A percentile compares a stretch with the other conserved stretches of the same genome.
These are phyloP conservation scores for Cryptocephalus primarius DNA, from an alignment of 2,888 invertebrate genomes.

Conservation along the genomic window DNA sequence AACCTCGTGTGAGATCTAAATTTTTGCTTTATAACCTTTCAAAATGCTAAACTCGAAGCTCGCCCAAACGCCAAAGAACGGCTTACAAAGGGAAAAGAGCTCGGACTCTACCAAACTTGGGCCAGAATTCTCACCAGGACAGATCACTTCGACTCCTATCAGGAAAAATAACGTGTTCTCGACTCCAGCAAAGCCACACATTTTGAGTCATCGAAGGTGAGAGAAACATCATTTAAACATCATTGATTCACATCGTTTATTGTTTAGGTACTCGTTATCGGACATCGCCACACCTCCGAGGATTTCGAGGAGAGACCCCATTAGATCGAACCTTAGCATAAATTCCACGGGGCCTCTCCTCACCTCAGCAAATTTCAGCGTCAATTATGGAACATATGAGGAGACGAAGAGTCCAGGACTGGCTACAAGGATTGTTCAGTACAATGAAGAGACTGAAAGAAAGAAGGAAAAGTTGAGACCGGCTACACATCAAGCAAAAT, in stretches of 20 bases:
- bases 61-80: too few relatives aligned
- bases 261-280: conserved; percentile 22
- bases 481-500: conserved; percentile 32
- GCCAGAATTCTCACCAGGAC: background rate
- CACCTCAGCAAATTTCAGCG: conserved; percentile 38
- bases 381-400: conserved; percentile 38
- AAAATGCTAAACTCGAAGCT: too few relatives aligned
- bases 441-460: conserved; percentile 33
- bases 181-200: background rate
- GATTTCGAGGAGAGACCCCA: conserved; percentile 4
- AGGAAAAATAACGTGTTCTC: background rate
- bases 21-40: too few relatives aligned
- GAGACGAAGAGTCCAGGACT: conserved; percentile 44
- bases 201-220: background rate
- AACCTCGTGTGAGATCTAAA: too few relatives aligned
- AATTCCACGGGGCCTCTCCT: conserved; percentile 33
- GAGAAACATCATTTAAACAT: background rate
- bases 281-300: conserved; percentile 16
- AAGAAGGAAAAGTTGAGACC: conserved; percentile 11
- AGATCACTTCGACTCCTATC: background rate
- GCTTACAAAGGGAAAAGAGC: too few relatives aligned
- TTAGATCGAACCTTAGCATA: conserved; percentile 11
- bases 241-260: background rate
- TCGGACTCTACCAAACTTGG: too few relatives aligned
- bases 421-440: conserved; percentile 40